These are phyloP conservation scores for Cuniculus paca DNA, from an alignment of 2,797 vertebrate species.

Conservation along the genomic window DNA sequence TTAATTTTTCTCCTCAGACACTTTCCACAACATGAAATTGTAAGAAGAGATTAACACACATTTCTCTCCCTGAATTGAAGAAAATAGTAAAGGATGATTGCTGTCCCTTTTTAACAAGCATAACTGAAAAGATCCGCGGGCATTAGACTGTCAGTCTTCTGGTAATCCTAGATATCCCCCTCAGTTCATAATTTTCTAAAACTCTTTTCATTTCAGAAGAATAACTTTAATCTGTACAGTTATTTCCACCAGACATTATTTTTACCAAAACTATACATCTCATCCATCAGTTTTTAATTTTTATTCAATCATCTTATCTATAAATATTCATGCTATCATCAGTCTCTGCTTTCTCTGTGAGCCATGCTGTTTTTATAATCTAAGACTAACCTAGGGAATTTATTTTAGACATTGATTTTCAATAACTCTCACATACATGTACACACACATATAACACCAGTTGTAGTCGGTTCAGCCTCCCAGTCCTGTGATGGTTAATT, in stretches of 20 bases:
- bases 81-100: background rate
- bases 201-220: background rate
- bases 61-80: background rate
- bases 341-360: background rate
- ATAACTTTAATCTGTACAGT: background rate
- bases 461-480: background rate
- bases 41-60: background rate
- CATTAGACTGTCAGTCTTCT: background rate
- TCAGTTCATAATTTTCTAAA: background rate
- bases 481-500: background rate
- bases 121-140: background rate
- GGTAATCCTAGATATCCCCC: background rate
- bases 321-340: background rate
- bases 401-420: background rate
- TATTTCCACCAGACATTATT: background rate
- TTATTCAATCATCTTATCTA: constrained; percentile 10
- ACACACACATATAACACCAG: background rate
- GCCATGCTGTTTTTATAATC: background rate
- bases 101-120: background rate
- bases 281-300: background rate
- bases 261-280: background rate
- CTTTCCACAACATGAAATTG: background rate
- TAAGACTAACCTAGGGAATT: background rate
- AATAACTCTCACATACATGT: background rate
- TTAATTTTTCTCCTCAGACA: background rate